Evolutionary conservation across 2,113 vertebrate genomes (phyloP).

Genomic region (Coreoperca whiteheadi): DNA sequence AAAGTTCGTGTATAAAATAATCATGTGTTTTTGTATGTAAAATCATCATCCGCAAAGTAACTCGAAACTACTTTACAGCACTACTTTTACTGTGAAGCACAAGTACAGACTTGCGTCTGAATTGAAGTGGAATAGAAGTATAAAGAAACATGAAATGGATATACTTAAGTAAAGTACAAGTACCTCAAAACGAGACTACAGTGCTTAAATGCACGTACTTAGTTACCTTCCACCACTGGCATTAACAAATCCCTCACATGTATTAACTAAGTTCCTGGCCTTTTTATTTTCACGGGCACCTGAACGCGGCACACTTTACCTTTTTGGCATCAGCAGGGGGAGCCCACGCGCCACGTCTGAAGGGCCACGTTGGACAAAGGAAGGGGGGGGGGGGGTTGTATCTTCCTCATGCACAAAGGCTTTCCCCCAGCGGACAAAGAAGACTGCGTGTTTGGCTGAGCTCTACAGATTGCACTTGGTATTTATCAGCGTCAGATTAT

Average conservation of each 20-base stretch:
- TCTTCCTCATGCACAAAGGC: slow-evolving; percentile 17
- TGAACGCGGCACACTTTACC: slow-evolving; percentile 27
- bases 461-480: slow-evolving; percentile 16
- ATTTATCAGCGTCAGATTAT: slow-evolving; percentile 29
- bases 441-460: slow-evolving; percentile 28
- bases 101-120: background rate
- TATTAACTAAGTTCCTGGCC: fast-evolving
- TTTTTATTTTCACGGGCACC: background rate
- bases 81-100: too few relatives aligned
- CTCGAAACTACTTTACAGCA: background rate
- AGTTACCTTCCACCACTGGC: background rate
- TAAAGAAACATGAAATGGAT: background rate
- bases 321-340: slow-evolving; percentile 56
- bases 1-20: too few relatives aligned
- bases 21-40: background rate
- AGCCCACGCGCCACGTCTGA: slow-evolving; percentile 43
- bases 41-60: background rate
- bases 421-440: slow-evolving; percentile 12
- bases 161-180: background rate
- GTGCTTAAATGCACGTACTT: background rate
- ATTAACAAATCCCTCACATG: background rate
- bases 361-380: too few relatives aligned
- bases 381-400: background rate
- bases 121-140: too few relatives aligned
- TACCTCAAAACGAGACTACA: background rate